These are phyloP conservation scores for Oithona nana DNA, from an alignment of 2,888 invertebrate species.

Conservation along the genomic window DNA sequence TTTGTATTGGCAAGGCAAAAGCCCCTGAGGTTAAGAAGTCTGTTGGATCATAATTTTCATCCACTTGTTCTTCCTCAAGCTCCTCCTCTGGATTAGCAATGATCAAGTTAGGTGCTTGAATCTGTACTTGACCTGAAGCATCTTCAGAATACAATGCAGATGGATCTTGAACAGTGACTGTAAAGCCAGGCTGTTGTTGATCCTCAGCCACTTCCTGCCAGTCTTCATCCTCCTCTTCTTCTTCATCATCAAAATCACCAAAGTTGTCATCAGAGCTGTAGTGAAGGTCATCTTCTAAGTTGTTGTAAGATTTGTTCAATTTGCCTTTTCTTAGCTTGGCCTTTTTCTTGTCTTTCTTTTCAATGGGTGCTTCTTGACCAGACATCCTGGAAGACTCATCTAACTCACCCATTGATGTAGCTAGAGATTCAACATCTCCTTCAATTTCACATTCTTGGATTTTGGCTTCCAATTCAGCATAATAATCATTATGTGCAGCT, in stretches of 20 bases:
- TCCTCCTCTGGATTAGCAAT: slow-evolving; percentile 29
- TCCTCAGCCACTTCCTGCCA: slow-evolving; percentile 10
- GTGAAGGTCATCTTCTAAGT: slow-evolving; percentile 16
- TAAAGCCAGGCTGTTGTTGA: not conserved
- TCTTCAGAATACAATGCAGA: slow-evolving; percentile 5
- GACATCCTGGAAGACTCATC: slow-evolving; percentile 9
- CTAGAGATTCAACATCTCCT: slow-evolving; percentile 53
- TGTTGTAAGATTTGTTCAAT: not conserved
- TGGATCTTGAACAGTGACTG: slow-evolving; percentile 7
- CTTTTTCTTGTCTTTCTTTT: slow-evolving; percentile 10
- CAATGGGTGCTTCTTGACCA: slow-evolving; percentile 3
- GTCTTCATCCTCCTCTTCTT: slow-evolving; percentile 8
- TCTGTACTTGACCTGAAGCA: slow-evolving; percentile 8
- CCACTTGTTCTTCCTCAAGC: slow-evolving; percentile 42
- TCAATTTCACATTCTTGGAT: slow-evolving; percentile 70
- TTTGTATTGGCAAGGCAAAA: slow-evolving; percentile 24
- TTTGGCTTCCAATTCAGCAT: slow-evolving; percentile 50
- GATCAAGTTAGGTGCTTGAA: not conserved
- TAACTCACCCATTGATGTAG: slow-evolving; percentile 38
- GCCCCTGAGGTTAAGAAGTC: slow-evolving; percentile 54
- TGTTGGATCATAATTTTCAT: slow-evolving; percentile 66
- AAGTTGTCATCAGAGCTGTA: slow-evolving; percentile 1
- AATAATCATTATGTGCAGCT: slow-evolving; percentile 18
- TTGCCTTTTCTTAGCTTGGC: slow-evolving; percentile 12
- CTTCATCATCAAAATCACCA: slow-evolving; percentile 9